Evolutionary conservation across 2,797 vertebrate genomes (phyloP), one percentile per base, ranked within the genome.

Genomic region (Diplodus puntazzo): DNA sequence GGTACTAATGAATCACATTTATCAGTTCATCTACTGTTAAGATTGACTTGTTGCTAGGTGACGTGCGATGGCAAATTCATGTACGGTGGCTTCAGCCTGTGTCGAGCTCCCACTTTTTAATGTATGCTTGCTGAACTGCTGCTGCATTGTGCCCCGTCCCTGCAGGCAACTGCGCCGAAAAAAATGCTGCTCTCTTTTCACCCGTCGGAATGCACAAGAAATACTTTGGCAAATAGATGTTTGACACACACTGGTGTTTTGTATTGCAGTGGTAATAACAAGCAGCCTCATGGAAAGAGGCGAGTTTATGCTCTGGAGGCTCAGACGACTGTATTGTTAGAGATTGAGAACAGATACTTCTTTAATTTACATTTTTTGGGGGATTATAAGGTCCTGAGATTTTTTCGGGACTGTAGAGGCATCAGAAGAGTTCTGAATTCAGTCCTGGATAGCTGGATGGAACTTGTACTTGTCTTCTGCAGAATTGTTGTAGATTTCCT

Each of bases 1-100:
- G 97, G 97, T 99, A 98, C 93, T 90, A 89, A 88, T 84, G 17
- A 53, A 77, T 94, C 67, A 73, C 72, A 57, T 80, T 82, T 43
- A 80, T 74, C 64, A 69, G 25, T 55, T 82, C 62, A 50, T 73
- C 54, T 81, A 16, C 76, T 82, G 63, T 69, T n/a, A n/a, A 66
- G 27, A 58, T 69, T 65, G 55, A 79, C 46, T 73, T 76, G 55
- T 77, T 77, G 75, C 75, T 62, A 48, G 55, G 59, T 75, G 73
- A 76, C 7, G 6, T 66, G 45, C 20, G 9, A 16, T 76, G 60
- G 60, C 12, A 69, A 59, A 82, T 72, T 73, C 25, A 54, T 72
- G 69, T 39, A 39, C 34, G 10, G 34, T 60, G 14, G 57, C 20
- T 53, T 65, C 72, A 69, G 75, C 60, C 60, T 80, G 25, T 78